Conservation (phyloP, 2,113 vertebrate genomes). For the Sinocyclocheilus anshuiensis region DNA sequence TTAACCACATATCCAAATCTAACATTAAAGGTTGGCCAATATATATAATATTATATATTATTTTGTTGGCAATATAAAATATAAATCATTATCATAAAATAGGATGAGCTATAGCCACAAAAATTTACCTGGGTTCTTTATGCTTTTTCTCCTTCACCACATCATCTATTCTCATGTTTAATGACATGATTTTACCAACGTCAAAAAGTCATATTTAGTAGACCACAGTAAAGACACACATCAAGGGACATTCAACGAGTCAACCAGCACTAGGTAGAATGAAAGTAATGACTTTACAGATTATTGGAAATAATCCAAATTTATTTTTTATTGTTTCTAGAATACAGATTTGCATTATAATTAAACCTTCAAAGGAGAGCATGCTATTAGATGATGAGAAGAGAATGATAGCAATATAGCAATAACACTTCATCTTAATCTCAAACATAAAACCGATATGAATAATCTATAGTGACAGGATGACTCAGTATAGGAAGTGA, state of each 20-base stretch:
- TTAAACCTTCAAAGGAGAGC: not conserved
- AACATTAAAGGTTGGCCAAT: not conserved
- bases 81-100: not conserved
- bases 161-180: not conserved
- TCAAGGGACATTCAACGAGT: not conserved
- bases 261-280: not conserved
- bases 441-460: conserved; percentile 57
- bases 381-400: too few relatives aligned
- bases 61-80: not conserved
- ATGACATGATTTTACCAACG: not conserved
- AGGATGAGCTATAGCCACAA: not conserved
- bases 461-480: conserved; percentile 61
- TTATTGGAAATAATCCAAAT: not conserved
- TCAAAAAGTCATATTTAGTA: not conserved
- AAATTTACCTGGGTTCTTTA: not conserved
- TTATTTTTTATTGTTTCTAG: not conserved
- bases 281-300: not conserved
- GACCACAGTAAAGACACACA: not conserved
- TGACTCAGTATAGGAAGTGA: conserved; percentile 33
- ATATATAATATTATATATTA: not conserved
- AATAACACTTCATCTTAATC: conserved; percentile 55
- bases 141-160: not conserved
- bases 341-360: not conserved
- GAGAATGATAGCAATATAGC: not conserved
- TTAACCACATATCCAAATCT: not conserved